Conservation (phyloP, 2,113 vertebrate genomes). For the Daboia siamensis region DNA sequence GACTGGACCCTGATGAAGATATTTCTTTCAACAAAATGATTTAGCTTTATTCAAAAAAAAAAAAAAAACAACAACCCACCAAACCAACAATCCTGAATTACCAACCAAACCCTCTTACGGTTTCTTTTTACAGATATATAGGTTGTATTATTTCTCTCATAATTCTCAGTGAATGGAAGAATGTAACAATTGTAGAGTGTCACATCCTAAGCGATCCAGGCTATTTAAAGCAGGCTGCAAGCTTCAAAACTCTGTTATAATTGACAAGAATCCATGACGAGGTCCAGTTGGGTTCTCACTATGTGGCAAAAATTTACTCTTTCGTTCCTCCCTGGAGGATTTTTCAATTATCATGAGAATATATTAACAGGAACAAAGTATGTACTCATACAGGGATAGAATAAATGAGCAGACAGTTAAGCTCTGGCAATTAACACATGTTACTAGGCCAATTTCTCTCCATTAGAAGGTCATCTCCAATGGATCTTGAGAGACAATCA, state of each 20-base stretch:
- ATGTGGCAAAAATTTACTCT: background rate
- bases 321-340: background rate
- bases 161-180: background rate
- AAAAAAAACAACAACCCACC: background rate
- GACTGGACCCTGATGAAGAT: no score
- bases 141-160: background rate
- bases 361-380: background rate
- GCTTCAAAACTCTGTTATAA: background rate
- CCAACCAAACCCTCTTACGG: background rate
- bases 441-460: rapidly evolving
- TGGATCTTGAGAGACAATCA: background rate
- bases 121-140: background rate
- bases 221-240: background rate
- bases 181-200: background rate
- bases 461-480: background rate
- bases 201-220: background rate
- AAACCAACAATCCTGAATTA: background rate
- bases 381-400: background rate
- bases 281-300: background rate
- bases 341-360: background rate
- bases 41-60: background rate
- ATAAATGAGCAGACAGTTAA: background rate
- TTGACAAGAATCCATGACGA: background rate
- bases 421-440: rapidly evolving
- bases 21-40: background rate